Evolutionary conservation across 2,113 vertebrate genomes (phyloP).

Genomic region (Dipodomys spectabilis): DNA sequence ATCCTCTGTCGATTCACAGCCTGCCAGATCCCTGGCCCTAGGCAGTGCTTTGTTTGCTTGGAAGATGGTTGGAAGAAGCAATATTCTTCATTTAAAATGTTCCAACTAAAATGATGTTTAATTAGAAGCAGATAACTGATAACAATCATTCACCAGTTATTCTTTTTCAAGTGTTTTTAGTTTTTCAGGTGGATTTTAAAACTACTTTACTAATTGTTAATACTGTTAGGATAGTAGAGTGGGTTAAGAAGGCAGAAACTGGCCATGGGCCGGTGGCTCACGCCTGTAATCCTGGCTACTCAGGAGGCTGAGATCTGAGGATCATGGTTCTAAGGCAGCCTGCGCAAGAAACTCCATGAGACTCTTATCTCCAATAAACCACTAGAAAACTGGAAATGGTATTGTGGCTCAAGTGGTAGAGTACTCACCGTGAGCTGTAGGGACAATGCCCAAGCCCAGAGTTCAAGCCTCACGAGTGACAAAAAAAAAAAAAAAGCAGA

Average conservation of each 20-base stretch:
- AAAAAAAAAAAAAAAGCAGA: constrained; percentile 5
- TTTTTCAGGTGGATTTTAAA: constrained; percentile 38
- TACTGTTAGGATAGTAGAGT: neutral
- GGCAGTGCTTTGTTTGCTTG: neutral
- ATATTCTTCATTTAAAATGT: neutral
- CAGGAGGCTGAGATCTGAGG: too few species aligned
- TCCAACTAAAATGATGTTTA: constrained; percentile 15
- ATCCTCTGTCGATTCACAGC: constrained; percentile 22
- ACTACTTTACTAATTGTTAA: constrained; percentile 7
- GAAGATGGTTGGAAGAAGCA: neutral
- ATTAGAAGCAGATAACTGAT: constrained; percentile 43
- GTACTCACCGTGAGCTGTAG: too few species aligned
- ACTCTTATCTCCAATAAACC: too few species aligned
- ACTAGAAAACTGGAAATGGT: too few species aligned
- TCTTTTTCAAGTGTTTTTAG: neutral
- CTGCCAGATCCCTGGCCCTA: constrained; percentile 8
- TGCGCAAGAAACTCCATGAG: too few species aligned
- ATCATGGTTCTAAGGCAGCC: too few species aligned
- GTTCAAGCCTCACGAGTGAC: too few species aligned
- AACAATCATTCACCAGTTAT: constrained; percentile 20
- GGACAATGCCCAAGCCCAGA: too few species aligned
- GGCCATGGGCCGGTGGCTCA: neutral
- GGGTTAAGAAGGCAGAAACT: neutral
- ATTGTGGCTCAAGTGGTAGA: too few species aligned
- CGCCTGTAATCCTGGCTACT: too few species aligned